A percentile compares a stretch with the other conserved stretches of the same genome.
Evolutionary conservation across 2,797 vertebrate species (phyloP).

Genomic region (Diceros bicornis): DNA sequence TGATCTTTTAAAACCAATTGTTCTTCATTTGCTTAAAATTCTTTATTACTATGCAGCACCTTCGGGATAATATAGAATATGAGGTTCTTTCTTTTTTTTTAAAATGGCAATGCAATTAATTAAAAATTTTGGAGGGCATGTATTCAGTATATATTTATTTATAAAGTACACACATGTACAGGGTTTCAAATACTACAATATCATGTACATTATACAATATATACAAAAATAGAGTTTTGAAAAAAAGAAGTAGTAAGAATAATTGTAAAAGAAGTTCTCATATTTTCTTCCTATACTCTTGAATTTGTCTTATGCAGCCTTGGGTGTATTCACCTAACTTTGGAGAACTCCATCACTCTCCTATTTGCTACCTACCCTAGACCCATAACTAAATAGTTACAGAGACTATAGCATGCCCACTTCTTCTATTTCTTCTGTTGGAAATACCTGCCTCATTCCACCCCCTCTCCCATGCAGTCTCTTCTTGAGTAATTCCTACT

Average conservation of each 20-base stretch:
- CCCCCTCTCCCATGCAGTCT: not conserved
- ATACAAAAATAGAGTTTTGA: not conserved
- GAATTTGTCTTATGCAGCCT: not conserved
- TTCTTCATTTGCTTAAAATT: slow-evolving; percentile 34
- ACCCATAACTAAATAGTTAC: not conserved
- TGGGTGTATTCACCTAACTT: not conserved
- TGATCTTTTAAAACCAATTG: slow-evolving; percentile 17
- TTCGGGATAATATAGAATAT: not conserved
- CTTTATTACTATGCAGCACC: not conserved
- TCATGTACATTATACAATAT: not conserved
- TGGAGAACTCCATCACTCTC: not conserved
- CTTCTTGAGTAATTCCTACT: not conserved
- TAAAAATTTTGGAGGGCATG: not conserved
- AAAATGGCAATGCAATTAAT: not conserved
- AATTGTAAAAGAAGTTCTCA: slow-evolving; percentile 16
- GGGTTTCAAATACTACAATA: slow-evolving; percentile 22
- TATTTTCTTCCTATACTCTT: not conserved
- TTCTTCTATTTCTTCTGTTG: not conserved
- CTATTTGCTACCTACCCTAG: not conserved
- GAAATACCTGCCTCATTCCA: not conserved
- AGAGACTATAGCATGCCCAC: not conserved
- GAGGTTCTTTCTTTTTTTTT: not conserved
- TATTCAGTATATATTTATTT: not conserved
- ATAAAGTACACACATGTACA: not conserved
- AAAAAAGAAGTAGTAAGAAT: not conserved